Conservation (phyloP, 2,888 invertebrate species). For the Pyrrhosoma nymphula region DNA sequence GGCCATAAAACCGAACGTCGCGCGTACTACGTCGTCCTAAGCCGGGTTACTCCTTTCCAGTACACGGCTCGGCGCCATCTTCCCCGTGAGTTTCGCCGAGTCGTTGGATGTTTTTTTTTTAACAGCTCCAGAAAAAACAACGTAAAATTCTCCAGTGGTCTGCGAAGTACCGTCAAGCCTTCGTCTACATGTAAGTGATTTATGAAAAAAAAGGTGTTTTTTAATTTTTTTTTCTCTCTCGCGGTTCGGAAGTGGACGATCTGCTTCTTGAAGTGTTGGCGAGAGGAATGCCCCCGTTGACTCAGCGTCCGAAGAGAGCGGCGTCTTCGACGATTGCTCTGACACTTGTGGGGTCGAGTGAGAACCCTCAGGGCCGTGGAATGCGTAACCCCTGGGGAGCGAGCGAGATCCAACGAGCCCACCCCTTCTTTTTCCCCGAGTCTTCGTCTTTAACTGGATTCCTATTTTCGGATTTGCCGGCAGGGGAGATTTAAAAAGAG, state of each 20-base stretch:
- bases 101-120: neutral
- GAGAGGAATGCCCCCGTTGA: neutral
- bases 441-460: neutral
- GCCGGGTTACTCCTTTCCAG: neutral
- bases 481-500: neutral
- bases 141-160: neutral
- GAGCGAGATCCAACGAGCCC: neutral
- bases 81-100: neutral
- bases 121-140: neutral
- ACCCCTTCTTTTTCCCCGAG: neutral
- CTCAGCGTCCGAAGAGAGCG: neutral
- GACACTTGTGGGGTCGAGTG: neutral
- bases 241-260: neutral
- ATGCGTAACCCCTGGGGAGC: neutral
- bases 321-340: neutral
- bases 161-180: neutral
- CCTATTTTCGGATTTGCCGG: neutral
- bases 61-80: neutral
- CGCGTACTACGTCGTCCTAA: neutral
- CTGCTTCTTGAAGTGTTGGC: neutral
- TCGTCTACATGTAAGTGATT: neutral
- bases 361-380: neutral
- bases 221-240: neutral
- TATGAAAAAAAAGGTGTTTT: neutral
- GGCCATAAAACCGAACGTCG: neutral